Evolutionary conservation across 1,140 invertebrate species (phyloP), one percentile per base, ranked within the genome.

Genomic region (Brachystomella parvula): DNA sequence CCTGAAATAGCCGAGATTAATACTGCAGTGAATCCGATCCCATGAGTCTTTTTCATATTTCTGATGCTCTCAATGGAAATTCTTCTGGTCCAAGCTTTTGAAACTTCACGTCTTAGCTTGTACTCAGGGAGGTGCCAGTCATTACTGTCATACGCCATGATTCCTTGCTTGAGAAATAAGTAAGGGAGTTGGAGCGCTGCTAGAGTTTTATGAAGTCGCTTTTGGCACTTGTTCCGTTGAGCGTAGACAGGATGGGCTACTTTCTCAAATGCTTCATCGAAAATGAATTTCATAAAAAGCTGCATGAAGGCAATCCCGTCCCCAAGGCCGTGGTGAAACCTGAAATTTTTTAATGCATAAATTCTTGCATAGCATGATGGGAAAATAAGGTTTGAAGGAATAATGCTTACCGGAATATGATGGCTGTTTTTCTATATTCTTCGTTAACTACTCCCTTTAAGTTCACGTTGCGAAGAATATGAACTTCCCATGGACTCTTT

Each of bases 401-500:
- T 19, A 31, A 60, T 28, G 29, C 21, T 68, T 61, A 62, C 53
- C 70, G 19, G 33, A 69, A 72, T 3, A 72, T 32, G 3, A 64
- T 56, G 9, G 63, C 65, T 33, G 47, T 65, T 62, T 72, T 72
- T 21, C 47, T 62, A 35, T 44, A 63, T 12, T 72, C 61, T 26
- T 65, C 63, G 32, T 60, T 39, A 33, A 32, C 9, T 2, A 70
- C 68, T 29, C 49, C 47, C 2, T 68, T 32, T 12, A 72, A 30
- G 21, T 62, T 47, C 1, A 67, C 61, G 53, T 72, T 70, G 24
- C 39, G 29, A 3, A 70, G 47, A 19, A 72, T 24, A n/a, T 60
- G 26, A 2, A 64, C 66, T 58, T 72, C 71, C 71, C 71, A 72
- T 21, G 71, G 71, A 64, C 71, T 72, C 26, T 60, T 67, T 15